Conservation (phyloP, 2,113 vertebrate genomes). For the Willisornis vidua region DNA sequence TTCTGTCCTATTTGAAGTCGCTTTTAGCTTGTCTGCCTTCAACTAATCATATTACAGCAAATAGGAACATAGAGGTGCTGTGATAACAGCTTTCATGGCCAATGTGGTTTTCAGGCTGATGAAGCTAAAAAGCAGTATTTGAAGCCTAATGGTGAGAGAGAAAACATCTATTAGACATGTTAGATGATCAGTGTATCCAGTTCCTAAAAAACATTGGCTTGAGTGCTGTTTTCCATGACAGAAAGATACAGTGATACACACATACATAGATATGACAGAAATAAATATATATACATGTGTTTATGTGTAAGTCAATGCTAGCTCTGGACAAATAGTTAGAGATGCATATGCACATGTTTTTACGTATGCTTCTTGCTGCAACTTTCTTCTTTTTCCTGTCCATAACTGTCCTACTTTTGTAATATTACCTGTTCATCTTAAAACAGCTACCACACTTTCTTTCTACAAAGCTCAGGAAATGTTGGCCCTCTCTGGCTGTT, state of each 20-base stretch:
- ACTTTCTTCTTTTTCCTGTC: not conserved
- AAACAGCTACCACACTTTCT: not conserved
- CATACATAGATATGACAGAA: not conserved
- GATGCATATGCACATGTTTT: not conserved
- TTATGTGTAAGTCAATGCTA: not conserved
- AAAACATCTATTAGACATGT: not conserved
- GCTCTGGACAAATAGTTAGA: not conserved
- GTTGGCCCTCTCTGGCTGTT: not conserved
- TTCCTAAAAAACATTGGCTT: not conserved
- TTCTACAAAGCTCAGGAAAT: not conserved
- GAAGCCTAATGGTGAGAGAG: not conserved
- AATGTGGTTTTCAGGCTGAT: not conserved
- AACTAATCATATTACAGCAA: not conserved
- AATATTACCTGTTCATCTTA: not conserved
- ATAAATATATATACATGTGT: not conserved
- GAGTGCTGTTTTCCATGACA: not conserved
- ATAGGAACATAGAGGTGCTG: not conserved
- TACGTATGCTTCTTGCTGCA: not conserved
- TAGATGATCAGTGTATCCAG: not conserved
- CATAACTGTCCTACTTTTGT: not conserved
- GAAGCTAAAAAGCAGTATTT: not conserved
- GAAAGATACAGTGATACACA: not conserved
- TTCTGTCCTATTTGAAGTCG: not conserved
- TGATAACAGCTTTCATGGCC: not conserved
- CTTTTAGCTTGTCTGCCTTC: not conserved